Evolutionary conservation across 2,113 vertebrate genomes (phyloP).

Genomic region (Melanotaenia duboulayi): DNA sequence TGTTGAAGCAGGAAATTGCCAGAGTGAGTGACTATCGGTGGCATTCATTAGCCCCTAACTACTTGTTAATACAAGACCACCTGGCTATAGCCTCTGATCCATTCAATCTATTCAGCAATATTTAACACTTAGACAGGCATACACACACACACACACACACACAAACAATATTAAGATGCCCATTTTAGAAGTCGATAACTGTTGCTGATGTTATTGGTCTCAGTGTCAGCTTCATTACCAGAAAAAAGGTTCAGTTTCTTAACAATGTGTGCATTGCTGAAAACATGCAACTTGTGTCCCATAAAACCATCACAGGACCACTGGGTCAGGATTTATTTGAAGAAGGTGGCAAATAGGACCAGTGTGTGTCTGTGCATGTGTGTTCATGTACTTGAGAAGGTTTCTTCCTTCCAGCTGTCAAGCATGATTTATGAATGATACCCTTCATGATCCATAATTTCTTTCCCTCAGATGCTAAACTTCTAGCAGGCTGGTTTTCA

Average conservation of each 20-base stretch:
- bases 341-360: background rate
- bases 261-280: slow-evolving; percentile 44
- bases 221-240: slow-evolving; percentile 37
- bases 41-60: slow-evolving; percentile 82
- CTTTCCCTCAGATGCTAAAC: slow-evolving; percentile 42
- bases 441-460: slow-evolving; percentile 63
- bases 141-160: slow-evolving; percentile 2
- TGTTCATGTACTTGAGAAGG: background rate
- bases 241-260: slow-evolving; percentile 34
- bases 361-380: slow-evolving; percentile 1
- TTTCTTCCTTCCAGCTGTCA: slow-evolving; percentile 35
- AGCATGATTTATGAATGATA: slow-evolving; percentile 68
- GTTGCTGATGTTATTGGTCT: slow-evolving; percentile 53
- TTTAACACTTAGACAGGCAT: slow-evolving; percentile 20
- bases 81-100: slow-evolving; percentile 79
- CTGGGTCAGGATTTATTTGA: slow-evolving; percentile 25
- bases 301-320: slow-evolving; percentile 35
- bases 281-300: slow-evolving; percentile 49
- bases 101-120: slow-evolving; percentile 60
- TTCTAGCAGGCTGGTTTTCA: slow-evolving; percentile 29
- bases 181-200: slow-evolving; percentile 47
- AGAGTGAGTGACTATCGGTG: slow-evolving; percentile 88
- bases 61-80: slow-evolving; percentile 81
- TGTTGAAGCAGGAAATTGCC: slow-evolving; percentile 94
- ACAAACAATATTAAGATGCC: slow-evolving; percentile 8